A percentile compares a stretch with the other conserved stretches of the same genome.
These are phyloP conservation scores for Mimachlamys varia DNA, from an alignment of 2,888 invertebrate species.

Conservation along the genomic window DNA sequence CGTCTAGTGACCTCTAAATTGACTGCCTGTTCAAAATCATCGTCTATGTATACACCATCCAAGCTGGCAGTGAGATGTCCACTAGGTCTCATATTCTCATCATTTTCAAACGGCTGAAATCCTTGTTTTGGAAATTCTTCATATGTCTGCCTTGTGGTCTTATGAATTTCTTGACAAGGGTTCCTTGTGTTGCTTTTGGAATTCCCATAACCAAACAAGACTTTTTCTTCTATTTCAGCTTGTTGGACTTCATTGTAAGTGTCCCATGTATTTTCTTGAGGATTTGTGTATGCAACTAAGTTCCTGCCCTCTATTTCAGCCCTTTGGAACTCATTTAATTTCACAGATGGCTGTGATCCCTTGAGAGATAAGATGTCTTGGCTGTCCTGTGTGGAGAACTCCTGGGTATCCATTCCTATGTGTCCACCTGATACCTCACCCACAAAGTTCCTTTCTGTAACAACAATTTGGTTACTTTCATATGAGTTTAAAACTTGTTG, in stretches of 20 bases:
- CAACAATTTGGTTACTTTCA: background rate
- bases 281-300: too few species aligned
- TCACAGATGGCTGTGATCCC: slow-evolving; percentile 46
- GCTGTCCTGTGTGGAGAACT: background rate
- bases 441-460: background rate
- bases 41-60: background rate
- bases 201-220: background rate
- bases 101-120: background rate
- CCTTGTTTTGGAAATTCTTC: background rate
- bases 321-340: slow-evolving; percentile 52
- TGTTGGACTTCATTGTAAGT: background rate
- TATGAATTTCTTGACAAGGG: background rate
- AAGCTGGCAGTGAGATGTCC: background rate
- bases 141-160: background rate
- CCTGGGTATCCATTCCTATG: background rate
- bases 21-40: background rate
- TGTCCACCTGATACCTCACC: background rate
- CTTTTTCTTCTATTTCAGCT: background rate
- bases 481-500: background rate
- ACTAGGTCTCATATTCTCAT: background rate
- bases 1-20: background rate
- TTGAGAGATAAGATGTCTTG: slow-evolving; percentile 39
- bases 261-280: background rate
- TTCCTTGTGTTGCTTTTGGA: background rate
- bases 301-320: slow-evolving; percentile 54